Conservation (phyloP, 2,797 vertebrate genomes). For the Anisognathus igniventris region DNA sequence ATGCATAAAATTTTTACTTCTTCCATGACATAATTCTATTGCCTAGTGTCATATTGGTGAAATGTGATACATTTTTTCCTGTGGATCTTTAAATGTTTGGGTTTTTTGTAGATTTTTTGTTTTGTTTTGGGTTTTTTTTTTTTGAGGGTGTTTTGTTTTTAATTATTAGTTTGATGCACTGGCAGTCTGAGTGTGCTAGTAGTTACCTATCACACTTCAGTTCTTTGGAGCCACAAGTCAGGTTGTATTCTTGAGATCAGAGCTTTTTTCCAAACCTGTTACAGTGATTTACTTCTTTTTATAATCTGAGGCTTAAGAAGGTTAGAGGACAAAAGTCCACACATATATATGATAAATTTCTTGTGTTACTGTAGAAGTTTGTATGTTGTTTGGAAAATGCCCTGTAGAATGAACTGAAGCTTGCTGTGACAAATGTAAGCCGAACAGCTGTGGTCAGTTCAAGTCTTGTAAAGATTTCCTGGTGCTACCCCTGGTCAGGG, state of each 20-base stretch:
- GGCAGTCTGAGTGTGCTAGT: not conserved
- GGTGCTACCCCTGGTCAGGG: not conserved
- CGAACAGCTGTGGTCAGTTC: not conserved
- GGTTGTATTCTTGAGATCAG: not conserved
- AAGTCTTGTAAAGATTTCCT: not conserved
- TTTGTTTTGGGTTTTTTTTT: not conserved
- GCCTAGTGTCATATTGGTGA: not conserved
- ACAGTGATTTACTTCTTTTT: not conserved
- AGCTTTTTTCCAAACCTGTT: not conserved
- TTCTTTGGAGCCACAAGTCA: not conserved
- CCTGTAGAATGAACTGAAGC: not conserved
- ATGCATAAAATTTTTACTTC: not conserved
- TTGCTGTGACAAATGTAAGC: not conserved
- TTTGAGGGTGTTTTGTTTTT: not conserved
- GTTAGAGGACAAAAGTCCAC: not conserved
- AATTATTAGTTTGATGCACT: not conserved
- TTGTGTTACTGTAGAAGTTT: not conserved
- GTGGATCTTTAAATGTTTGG: not conserved
- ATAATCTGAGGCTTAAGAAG: not conserved
- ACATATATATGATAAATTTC: not conserved
- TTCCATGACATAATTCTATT: not conserved
- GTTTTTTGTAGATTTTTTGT: not conserved
- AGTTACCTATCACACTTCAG: not conserved
- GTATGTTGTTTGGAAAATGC: not conserved
- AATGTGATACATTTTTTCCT: not conserved